Conservation (phyloP, 2,888 invertebrate species). For the Pandemis corylana region DNA sequence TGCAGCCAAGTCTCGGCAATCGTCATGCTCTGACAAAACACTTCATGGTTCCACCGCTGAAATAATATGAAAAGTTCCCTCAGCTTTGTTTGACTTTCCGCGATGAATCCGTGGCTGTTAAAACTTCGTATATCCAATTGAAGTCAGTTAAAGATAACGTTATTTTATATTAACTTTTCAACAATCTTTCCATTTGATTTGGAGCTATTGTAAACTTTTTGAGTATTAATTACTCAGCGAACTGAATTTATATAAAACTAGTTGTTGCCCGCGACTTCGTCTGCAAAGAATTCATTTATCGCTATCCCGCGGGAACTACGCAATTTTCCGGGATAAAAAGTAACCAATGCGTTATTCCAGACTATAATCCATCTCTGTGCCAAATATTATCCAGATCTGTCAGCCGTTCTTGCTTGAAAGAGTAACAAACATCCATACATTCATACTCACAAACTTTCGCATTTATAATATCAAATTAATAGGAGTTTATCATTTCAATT, state of each 20-base stretch:
- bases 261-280: no score
- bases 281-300: no score
- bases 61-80: slow-evolving; percentile 19
- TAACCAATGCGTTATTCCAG: no score
- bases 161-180: neutral
- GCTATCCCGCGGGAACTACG: no score
- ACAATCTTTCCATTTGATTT: neutral
- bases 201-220: neutral
- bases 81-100: neutral
- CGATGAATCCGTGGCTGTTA: slow-evolving; percentile 28
- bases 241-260: neutral
- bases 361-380: no score
- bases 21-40: slow-evolving; percentile 33
- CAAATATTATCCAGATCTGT: no score
- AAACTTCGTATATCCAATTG: slow-evolving; percentile 14
- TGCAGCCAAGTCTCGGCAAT: slow-evolving; percentile 35
- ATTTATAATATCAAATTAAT: no score
- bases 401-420: no score
- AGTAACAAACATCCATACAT: no score
- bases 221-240: neutral
- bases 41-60: slow-evolving; percentile 16
- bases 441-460: no score
- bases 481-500: slow-evolving; percentile 17
- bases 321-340: no score
- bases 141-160: neutral